A percentile compares a stretch with the other conserved stretches of the same genome.
These are phyloP conservation scores for Wiebesia pumilae DNA, from an alignment of 1,140 invertebrate genomes.

Conservation along the genomic window DNA sequence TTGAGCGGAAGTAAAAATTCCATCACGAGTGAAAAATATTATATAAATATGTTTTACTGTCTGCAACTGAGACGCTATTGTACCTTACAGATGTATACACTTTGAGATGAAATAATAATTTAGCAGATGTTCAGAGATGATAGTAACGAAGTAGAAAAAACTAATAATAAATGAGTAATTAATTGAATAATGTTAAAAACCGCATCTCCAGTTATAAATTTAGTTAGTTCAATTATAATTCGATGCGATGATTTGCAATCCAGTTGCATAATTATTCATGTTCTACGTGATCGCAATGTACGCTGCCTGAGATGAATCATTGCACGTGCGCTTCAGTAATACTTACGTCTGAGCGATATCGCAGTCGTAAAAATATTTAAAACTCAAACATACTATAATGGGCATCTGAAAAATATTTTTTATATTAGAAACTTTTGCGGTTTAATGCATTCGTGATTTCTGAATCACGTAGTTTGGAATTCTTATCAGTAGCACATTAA, in stretches of 20 bases:
- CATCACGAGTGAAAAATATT: background rate
- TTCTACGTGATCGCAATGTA: background rate
- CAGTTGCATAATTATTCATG: slow-evolving; percentile 2
- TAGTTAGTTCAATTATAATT: background rate
- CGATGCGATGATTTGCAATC: slow-evolving; percentile 4
- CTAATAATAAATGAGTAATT: background rate
- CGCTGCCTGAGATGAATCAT: background rate
- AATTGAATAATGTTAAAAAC: background rate
- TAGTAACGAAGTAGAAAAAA: background rate
- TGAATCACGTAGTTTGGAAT: background rate
- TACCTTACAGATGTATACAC: background rate
- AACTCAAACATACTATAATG: background rate
- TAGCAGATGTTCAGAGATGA: too few relatives aligned
- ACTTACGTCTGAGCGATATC: slow-evolving; percentile 6
- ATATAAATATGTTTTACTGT: too few relatives aligned
- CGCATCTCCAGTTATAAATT: background rate
- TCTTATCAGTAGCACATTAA: background rate
- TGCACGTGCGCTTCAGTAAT: slow-evolving; percentile 11
- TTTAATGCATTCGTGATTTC: background rate
- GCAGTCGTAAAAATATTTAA: background rate
- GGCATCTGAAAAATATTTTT: slow-evolving; percentile 1
- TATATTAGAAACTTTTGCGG: background rate
- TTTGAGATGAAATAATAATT: background rate
- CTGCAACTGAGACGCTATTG: background rate
- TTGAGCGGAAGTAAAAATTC: background rate